A percentile compares a stretch with the other conserved stretches of the same genome.
Conservation (phyloP, 2,113 vertebrate genomes). For the Vimba vimba region DNA sequence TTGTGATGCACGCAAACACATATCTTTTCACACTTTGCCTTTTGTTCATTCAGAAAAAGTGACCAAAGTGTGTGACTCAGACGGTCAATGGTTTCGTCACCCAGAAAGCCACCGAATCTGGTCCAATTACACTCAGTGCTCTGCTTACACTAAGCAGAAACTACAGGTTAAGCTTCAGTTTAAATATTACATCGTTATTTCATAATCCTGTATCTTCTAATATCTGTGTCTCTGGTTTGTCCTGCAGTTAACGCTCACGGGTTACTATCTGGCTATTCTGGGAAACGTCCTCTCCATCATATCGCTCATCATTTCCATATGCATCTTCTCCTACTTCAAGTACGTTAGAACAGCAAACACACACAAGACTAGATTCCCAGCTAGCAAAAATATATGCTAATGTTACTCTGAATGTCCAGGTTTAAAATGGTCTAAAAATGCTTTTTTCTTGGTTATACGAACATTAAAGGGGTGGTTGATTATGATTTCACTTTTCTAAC, state of each 20-base stretch:
- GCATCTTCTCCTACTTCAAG: constrained; percentile 84
- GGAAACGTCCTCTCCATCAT: constrained; percentile 77
- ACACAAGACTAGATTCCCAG: background rate
- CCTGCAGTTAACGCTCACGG: constrained; percentile 55
- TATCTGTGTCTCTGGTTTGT: background rate
- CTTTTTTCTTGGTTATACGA: too few relatives aligned
- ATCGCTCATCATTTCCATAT: constrained; percentile 75
- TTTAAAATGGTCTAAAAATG: too few relatives aligned
- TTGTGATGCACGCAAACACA: too few relatives aligned
- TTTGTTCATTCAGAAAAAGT: constrained; percentile 73
- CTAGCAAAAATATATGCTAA: too few relatives aligned
- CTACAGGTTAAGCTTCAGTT: constrained; percentile 62
- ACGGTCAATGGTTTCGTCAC: constrained; percentile 81
- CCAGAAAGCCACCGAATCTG: constrained; percentile 78
- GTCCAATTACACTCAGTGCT: constrained; percentile 80
- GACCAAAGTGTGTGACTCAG: constrained; percentile 78
- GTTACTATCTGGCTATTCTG: constrained; percentile 76
- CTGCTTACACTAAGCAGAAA: constrained; percentile 66
- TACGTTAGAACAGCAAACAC: constrained; percentile 61
- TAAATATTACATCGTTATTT: background rate
- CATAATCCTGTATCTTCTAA: background rate
- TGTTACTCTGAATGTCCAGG: too few relatives aligned
- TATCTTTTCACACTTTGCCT: background rate
- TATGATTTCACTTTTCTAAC: too few relatives aligned
- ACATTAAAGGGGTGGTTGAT: too few relatives aligned